phyloP scores from a whole-genome alignment of 2,113 vertebrate genomes.

The Laterallus jamaicensis region DNA sequence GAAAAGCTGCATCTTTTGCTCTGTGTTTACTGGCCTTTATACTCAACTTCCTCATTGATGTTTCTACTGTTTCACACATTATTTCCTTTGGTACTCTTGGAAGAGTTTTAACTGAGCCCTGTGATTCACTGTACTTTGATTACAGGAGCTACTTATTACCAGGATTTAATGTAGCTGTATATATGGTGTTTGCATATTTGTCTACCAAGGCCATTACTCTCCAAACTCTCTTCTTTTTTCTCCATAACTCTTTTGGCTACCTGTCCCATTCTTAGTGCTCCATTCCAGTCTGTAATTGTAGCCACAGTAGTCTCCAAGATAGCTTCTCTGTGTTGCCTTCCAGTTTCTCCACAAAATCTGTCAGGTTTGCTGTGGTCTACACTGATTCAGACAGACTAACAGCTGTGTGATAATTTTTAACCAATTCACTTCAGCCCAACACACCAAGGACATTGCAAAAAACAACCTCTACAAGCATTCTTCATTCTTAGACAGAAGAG shows the following conservation, averaged over 20 bases:
- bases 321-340: not conserved
- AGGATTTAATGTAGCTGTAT: constrained; percentile 24
- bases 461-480: not conserved
- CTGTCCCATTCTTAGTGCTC: not conserved
- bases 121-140: not conserved
- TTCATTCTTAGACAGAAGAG: not conserved
- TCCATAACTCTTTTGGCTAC: not conserved
- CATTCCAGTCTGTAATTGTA: not conserved
- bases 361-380: not conserved
- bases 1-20: not conserved
- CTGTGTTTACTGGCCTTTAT: not conserved
- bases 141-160: not conserved
- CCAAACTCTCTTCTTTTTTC: not conserved
- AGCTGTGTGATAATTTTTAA: not conserved
- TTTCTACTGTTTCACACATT: not conserved
- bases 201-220: not conserved
- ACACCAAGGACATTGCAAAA: not conserved
- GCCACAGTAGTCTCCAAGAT: not conserved
- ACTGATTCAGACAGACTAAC: not conserved
- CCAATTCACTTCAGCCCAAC: not conserved
- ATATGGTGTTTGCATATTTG: not conserved
- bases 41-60: not conserved
- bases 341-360: not conserved
- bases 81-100: not conserved
- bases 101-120: constrained; percentile 45